A percentile compares a stretch with the other conserved stretches of the same genome.
These are phyloP conservation scores for Etheostoma nigrum DNA, from an alignment of 2,797 vertebrate species.

Conservation along the genomic window DNA sequence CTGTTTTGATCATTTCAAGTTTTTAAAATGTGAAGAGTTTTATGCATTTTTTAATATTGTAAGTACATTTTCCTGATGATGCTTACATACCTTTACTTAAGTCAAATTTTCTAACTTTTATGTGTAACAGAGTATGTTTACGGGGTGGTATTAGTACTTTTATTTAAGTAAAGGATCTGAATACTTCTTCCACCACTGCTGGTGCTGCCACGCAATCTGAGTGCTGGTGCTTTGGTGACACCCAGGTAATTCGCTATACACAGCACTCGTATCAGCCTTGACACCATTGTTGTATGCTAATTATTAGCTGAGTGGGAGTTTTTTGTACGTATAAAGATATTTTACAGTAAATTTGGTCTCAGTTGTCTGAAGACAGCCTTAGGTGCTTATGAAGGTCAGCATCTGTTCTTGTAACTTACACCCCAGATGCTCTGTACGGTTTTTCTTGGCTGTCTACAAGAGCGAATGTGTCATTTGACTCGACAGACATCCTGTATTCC, in stretches of 20 bases:
- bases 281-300: neutral
- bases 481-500: neutral
- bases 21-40: too few species aligned
- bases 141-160: too few species aligned
- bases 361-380: conserved; percentile 21
- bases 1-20: too few species aligned
- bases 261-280: neutral
- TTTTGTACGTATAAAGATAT: neutral
- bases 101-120: too few species aligned
- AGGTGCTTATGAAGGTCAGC: conserved; percentile 33
- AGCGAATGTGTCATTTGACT: conserved; percentile 25
- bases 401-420: conserved; percentile 34
- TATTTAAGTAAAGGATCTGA: too few species aligned
- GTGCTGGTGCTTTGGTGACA: conserved; percentile 1
- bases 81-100: too few species aligned
- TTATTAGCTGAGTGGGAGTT: neutral
- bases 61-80: too few species aligned
- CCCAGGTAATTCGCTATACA: neutral
- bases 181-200: neutral
- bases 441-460: conserved; percentile 19
- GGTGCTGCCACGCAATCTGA: neutral
- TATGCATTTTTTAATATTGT: too few species aligned
- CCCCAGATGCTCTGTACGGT: conserved; percentile 27
- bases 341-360: neutral
- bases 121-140: too few species aligned